Evolutionary conservation across 2,888 invertebrate species (phyloP).

Genomic region (Apamea sordens): DNA sequence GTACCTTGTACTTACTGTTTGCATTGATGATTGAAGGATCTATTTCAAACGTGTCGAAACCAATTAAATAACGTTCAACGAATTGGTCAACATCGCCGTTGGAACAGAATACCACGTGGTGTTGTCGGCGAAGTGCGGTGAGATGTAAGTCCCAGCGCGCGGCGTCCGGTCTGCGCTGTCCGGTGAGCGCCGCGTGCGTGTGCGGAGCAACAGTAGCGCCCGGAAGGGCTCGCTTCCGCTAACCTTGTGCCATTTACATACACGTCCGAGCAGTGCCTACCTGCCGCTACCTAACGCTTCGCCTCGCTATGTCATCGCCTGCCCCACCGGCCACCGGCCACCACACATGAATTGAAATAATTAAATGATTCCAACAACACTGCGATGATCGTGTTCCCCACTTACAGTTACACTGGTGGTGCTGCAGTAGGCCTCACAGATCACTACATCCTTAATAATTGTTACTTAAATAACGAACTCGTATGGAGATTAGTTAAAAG

Average conservation of each 20-base stretch:
- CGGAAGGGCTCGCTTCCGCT: conserved; percentile 30
- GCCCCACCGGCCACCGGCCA: not conserved
- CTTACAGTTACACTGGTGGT: not conserved
- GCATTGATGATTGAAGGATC: not conserved
- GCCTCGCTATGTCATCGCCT: conserved; percentile 1
- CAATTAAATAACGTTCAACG: not conserved
- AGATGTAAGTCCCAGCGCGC: not conserved
- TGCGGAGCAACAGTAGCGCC: not conserved
- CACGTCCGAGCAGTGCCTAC: conserved; percentile 1
- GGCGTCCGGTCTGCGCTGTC: not conserved
- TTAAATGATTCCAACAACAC: not conserved
- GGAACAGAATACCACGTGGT: not conserved
- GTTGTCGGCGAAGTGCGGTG: too few relatives aligned
- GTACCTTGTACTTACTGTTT: not conserved
- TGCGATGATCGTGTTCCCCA: not conserved
- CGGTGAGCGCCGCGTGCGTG: not conserved
- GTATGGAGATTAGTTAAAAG: too few relatives aligned
- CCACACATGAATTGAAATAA: not conserved
- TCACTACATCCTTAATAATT: too few relatives aligned
- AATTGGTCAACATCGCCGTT: not conserved
- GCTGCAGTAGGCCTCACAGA: not conserved
- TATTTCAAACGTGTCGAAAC: not conserved
- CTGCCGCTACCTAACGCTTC: conserved; percentile 11
- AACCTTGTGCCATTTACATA: conserved; percentile 56
- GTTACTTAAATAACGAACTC: too few relatives aligned